phyloP scores from a whole-genome alignment of 2,113 vertebrate species.

The Chaetodon trifascialis region DNA sequence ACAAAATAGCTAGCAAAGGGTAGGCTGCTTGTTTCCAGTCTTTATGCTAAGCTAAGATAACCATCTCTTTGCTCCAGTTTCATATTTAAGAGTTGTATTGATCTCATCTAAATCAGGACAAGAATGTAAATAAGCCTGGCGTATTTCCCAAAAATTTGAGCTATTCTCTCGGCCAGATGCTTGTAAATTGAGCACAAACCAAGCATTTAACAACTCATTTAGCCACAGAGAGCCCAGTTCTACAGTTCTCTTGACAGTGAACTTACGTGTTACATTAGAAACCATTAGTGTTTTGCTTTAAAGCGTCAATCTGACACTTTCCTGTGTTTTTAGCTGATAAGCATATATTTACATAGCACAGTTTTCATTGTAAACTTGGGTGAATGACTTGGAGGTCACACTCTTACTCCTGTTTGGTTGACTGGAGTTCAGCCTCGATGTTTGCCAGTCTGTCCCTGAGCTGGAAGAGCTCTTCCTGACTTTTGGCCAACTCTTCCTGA shows the following conservation, averaged over 20 bases:
- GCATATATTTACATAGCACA: background rate
- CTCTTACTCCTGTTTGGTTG: slow-evolving; percentile 90
- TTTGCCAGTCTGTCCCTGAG: slow-evolving; percentile 86
- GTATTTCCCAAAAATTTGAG: no score
- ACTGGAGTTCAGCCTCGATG: slow-evolving; percentile 88
- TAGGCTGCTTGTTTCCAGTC: no score
- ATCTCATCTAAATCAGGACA: no score
- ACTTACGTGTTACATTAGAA: no score
- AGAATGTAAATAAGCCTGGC: no score
- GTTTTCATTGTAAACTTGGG: slow-evolving; percentile 1
- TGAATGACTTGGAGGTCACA: background rate
- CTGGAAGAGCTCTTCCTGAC: slow-evolving; percentile 83
- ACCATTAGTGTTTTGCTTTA: no score
- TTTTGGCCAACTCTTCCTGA: slow-evolving; percentile 82
- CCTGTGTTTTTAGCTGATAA: background rate
- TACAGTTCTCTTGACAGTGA: no score
- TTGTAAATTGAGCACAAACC: no score
- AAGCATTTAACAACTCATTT: no score
- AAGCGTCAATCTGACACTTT: background rate
- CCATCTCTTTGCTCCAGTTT: background rate
- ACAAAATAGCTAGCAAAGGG: background rate
- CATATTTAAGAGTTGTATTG: background rate
- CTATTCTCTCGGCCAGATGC: no score
- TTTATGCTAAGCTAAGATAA: background rate
- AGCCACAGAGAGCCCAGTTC: no score